Conservation (phyloP, 2,113 vertebrate genomes). For the Eulemur rufifrons region DNA sequence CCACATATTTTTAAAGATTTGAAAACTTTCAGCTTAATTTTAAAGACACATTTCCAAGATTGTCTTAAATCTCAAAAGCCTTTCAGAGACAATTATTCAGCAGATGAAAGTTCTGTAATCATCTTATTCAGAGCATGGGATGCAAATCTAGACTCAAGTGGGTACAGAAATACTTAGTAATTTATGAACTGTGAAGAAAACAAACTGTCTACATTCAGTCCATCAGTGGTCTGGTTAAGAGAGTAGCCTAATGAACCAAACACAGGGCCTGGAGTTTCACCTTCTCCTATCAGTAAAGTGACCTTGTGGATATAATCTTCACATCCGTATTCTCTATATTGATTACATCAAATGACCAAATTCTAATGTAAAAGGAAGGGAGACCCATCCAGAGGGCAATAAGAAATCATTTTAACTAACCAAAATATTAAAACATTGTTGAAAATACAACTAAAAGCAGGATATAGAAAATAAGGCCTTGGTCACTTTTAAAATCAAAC, state of each 20-base stretch:
- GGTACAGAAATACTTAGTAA: slow-evolving; percentile 57
- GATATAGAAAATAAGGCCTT: background rate
- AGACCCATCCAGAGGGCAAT: background rate
- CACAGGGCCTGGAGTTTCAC: background rate
- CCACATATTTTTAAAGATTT: background rate
- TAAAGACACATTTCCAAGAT: slow-evolving; percentile 55
- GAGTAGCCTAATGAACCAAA: background rate
- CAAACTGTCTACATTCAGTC: background rate
- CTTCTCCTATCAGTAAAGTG: background rate
- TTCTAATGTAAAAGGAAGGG: background rate
- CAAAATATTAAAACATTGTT: background rate
- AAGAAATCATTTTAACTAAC: background rate
- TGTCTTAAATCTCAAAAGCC: slow-evolving; percentile 52
- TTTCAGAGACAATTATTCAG: slow-evolving; percentile 62
- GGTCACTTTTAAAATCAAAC: background rate
- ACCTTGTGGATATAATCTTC: background rate
- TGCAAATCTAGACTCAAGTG: slow-evolving; percentile 41
- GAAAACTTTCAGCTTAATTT: slow-evolving; percentile 50
- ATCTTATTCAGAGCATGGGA: slow-evolving; percentile 51
- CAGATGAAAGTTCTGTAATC: slow-evolving; percentile 55
- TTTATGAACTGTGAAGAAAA: slow-evolving; percentile 61
- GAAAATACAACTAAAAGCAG: background rate
- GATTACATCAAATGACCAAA: background rate
- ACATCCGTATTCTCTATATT: background rate
- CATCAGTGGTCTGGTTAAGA: background rate